These are phyloP conservation scores for Gonatopus flavifemur DNA, from an alignment of 1,140 invertebrate species.

Conservation along the genomic window DNA sequence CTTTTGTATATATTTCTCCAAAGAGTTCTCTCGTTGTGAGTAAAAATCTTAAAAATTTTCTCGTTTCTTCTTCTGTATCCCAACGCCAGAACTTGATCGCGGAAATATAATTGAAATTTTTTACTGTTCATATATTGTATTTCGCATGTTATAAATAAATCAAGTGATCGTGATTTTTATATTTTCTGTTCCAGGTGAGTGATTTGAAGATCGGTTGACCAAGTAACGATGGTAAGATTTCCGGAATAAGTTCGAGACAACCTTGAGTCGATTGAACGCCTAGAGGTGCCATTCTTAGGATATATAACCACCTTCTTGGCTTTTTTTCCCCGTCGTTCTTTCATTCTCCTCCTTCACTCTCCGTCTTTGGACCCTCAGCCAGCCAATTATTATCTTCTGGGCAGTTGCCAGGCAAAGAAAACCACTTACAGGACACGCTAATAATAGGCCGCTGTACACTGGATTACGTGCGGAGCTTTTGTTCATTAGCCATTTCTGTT, in stretches of 20 bases:
- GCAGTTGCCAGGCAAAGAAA: constrained; percentile 41
- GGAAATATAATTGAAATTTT: too few relatives aligned
- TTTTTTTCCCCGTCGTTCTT: not conserved
- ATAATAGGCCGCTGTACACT: constrained; percentile 40
- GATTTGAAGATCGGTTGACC: constrained; percentile 5
- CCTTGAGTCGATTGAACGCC: constrained; percentile 19
- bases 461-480: constrained; percentile 46
- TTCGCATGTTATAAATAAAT: too few relatives aligned
- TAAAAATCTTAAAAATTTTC: too few relatives aligned
- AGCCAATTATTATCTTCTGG: constrained; percentile 47
- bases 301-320: constrained; percentile 19
- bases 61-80: too few relatives aligned
- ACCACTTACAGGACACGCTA: constrained; percentile 42
- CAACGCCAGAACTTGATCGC: too few relatives aligned
- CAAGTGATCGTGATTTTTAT: too few relatives aligned
- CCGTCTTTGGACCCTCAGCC: not conserved
- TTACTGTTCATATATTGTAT: too few relatives aligned
- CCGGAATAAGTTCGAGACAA: constrained; percentile 19
- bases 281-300: constrained; percentile 14
- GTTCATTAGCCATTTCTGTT: constrained; percentile 52
- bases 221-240: constrained; percentile 5
- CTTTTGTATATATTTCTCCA: too few relatives aligned
- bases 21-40: too few relatives aligned
- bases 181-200: constrained; percentile 28
- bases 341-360: too few relatives aligned